Evolutionary conservation across 92 coral and sea anemone species (phyloP).

Genomic region (Chrysogorgia sp.): DNA sequence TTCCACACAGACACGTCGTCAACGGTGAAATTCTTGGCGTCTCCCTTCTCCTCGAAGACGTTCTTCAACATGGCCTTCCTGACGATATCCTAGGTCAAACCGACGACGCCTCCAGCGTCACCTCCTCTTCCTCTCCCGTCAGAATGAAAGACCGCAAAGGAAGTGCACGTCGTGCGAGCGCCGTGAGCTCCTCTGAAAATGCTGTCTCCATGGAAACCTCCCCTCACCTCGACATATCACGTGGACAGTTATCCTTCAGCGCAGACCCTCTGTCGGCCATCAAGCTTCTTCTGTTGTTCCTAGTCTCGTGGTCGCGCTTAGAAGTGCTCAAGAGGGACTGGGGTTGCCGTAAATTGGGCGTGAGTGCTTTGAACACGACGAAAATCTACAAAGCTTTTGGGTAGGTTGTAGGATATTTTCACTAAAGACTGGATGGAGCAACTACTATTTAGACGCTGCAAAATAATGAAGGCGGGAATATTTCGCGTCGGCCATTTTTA

Average conservation of each 20-base stretch:
- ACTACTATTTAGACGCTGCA: too few relatives aligned
- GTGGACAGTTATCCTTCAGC: slow-evolving; percentile 80
- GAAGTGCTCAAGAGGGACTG: slow-evolving; percentile 91
- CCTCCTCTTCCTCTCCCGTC: slow-evolving; percentile 52
- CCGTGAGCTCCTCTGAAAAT: background rate
- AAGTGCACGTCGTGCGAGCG: slow-evolving; percentile 6
- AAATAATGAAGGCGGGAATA: too few relatives aligned
- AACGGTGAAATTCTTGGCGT: slow-evolving; percentile 99
- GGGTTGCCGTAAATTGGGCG: slow-evolving; percentile 91
- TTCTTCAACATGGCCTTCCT: slow-evolving; percentile 88
- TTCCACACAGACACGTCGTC: slow-evolving; percentile 80
- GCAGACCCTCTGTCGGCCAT: slow-evolving; percentile 93
- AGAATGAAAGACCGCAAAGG: slow-evolving; percentile 6
- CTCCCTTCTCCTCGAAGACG: slow-evolving; percentile 90
- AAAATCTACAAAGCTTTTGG: slow-evolving; percentile 85
- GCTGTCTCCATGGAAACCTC: slow-evolving; percentile 20
- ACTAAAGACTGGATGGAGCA: too few relatives aligned
- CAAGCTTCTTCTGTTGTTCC: slow-evolving; percentile 78
- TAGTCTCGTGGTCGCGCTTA: slow-evolving; percentile 84
- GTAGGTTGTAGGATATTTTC: slow-evolving; percentile 42
- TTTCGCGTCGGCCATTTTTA: too few relatives aligned
- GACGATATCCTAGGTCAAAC: slow-evolving; percentile 75
- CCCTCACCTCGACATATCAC: slow-evolving; percentile 76
- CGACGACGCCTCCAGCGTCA: slow-evolving; percentile 67
- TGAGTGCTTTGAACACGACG: slow-evolving; percentile 73